phyloP scores from a whole-genome alignment of 2,797 vertebrate genomes.

The Microchirus variegatus region DNA sequence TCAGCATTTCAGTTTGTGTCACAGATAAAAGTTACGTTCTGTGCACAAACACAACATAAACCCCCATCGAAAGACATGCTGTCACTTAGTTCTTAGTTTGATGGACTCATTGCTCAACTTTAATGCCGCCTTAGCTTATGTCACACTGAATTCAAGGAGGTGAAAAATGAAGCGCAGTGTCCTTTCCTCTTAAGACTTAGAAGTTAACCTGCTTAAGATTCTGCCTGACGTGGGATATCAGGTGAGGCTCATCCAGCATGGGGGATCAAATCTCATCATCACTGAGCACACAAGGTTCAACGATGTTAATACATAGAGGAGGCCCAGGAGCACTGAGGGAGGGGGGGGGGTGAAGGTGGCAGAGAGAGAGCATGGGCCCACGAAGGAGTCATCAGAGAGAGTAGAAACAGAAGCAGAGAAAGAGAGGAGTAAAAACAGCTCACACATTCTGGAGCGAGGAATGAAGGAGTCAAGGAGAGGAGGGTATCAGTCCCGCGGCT shows the following conservation, averaged over 20 bases:
- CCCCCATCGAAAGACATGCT: constrained; percentile 14
- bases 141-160: constrained; percentile 32
- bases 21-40: constrained; percentile 2
- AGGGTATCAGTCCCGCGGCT: constrained; percentile 85
- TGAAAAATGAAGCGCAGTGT: constrained; percentile 55
- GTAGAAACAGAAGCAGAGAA: constrained; percentile 10
- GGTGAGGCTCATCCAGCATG: constrained; percentile 72
- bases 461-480: constrained; percentile 84
- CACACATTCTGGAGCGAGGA: constrained; percentile 68
- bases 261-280: constrained; percentile 80
- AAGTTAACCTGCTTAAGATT: constrained; percentile 77
- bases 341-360: constrained; percentile 17
- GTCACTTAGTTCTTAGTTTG: constrained; percentile 48
- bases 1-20: constrained; percentile 21
- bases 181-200: constrained; percentile 64
- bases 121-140: constrained; percentile 59
- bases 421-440: constrained; percentile 33
- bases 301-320: constrained; percentile 62
- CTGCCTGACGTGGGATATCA: constrained; percentile 67
- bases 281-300: constrained; percentile 77
- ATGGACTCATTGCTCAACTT: constrained; percentile 46
- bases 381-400: not conserved
- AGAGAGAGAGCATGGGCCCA: not conserved
- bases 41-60: constrained; percentile 11
- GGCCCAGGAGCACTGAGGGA: constrained; percentile 27